Conservation (phyloP, 2,888 invertebrate species). For the Platycnemis pennipes region DNA sequence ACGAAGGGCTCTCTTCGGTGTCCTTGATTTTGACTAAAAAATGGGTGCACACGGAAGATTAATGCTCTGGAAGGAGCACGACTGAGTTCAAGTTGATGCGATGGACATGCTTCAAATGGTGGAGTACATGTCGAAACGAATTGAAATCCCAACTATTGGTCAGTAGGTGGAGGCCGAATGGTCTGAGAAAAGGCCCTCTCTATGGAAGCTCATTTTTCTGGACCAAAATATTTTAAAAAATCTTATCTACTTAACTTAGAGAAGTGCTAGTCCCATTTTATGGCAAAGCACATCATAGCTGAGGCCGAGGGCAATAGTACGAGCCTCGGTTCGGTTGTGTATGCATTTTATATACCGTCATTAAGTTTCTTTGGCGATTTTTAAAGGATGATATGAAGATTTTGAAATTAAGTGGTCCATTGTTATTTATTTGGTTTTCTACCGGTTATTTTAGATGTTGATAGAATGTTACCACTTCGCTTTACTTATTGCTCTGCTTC, state of each 20-base stretch:
- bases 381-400: too few relatives aligned
- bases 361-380: too few relatives aligned
- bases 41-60: background rate
- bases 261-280: background rate
- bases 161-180: background rate
- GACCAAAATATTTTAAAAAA: background rate
- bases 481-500: too few relatives aligned
- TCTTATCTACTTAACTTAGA: background rate
- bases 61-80: background rate
- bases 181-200: background rate
- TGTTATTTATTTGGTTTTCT: too few relatives aligned
- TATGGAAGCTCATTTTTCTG: background rate
- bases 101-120: background rate
- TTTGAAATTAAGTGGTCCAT: too few relatives aligned
- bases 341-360: too few relatives aligned
- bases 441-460: too few relatives aligned
- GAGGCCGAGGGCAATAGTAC: too few relatives aligned
- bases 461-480: too few relatives aligned
- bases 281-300: background rate
- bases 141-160: background rate
- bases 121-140: background rate
- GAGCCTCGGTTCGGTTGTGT: too few relatives aligned
- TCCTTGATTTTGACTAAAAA: background rate
- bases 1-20: background rate
- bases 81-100: background rate